A percentile compares a stretch with the other conserved stretches of the same genome.
phyloP scores from a whole-genome alignment of 2,113 vertebrate species.

The Phyllopteryx taeniolatus region DNA sequence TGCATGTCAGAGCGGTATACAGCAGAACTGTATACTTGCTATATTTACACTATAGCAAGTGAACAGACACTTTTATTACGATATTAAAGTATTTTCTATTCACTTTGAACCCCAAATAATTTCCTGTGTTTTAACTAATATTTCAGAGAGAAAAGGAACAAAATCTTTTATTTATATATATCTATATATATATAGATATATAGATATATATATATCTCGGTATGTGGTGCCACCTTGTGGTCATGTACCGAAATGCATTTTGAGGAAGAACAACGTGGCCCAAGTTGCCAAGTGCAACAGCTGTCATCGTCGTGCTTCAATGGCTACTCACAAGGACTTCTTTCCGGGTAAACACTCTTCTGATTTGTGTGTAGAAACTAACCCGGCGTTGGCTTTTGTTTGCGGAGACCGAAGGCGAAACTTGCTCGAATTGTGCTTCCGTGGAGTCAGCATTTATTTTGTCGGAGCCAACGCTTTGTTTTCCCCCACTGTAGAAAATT shows the following conservation, averaged over 20 bases:
- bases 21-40: no score
- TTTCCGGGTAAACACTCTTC: conserved; percentile 49
- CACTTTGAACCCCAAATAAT: no score
- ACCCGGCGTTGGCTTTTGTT: not conserved
- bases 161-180: no score
- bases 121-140: no score
- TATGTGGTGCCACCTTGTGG: conserved; percentile 44
- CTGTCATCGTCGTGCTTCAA: not conserved
- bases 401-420: not conserved
- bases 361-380: not conserved
- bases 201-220: no score
- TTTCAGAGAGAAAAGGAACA: no score
- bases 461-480: not conserved
- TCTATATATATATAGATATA: no score
- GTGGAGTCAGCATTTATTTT: not conserved
- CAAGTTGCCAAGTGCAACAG: not conserved
- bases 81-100: no score
- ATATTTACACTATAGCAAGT: no score
- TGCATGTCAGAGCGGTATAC: no score
- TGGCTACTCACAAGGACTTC: conserved; percentile 44
- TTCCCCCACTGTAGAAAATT: no score
- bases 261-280: not conserved
- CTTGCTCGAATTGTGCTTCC: not conserved
- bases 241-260: not conserved
- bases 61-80: no score